phyloP scores from a whole-genome alignment of 1,140 invertebrate genomes.

The silkworm (Bombyx mori) region DNA sequence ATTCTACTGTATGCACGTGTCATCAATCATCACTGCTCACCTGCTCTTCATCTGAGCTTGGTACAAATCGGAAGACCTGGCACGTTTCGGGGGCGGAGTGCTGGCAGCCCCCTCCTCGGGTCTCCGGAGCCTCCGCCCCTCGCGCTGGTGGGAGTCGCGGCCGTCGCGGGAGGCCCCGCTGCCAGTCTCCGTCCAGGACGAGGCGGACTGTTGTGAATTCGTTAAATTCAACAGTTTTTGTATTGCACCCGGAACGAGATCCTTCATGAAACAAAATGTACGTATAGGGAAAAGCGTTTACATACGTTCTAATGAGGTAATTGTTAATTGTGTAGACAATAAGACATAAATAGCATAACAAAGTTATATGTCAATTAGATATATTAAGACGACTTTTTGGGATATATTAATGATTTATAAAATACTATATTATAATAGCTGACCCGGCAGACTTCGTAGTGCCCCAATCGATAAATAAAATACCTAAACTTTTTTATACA shows the following conservation, averaged over 20 bases:
- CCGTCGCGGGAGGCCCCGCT: conserved; percentile 50
- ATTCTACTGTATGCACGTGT: no score
- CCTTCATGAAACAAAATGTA: conserved; percentile 4
- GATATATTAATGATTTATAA: no score
- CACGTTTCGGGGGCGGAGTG: conserved; percentile 75
- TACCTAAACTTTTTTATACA: no score
- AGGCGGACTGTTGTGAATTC: conserved; percentile 39
- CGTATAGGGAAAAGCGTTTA: no score
- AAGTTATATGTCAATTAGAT: no score
- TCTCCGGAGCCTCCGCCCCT: conserved; percentile 38
- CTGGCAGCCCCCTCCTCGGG: conserved; percentile 58
- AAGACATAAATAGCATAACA: not conserved
- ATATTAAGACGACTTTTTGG: no score
- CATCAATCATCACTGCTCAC: conserved; percentile 23
- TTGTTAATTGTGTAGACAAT: not conserved
- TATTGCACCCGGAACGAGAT: conserved; percentile 6
- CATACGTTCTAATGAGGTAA: not conserved
- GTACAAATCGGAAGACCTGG: conserved; percentile 74
- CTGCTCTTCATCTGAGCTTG: conserved; percentile 72
- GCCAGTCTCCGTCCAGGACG: conserved; percentile 61
- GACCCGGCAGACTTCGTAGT: no score
- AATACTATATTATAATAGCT: no score
- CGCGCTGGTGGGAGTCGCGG: conserved; percentile 38
- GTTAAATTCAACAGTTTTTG: conserved; percentile 10
- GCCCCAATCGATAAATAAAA: no score